These are phyloP conservation scores for Sander vitreus DNA, from an alignment of 2,113 vertebrate genomes.

Conservation along the genomic window DNA sequence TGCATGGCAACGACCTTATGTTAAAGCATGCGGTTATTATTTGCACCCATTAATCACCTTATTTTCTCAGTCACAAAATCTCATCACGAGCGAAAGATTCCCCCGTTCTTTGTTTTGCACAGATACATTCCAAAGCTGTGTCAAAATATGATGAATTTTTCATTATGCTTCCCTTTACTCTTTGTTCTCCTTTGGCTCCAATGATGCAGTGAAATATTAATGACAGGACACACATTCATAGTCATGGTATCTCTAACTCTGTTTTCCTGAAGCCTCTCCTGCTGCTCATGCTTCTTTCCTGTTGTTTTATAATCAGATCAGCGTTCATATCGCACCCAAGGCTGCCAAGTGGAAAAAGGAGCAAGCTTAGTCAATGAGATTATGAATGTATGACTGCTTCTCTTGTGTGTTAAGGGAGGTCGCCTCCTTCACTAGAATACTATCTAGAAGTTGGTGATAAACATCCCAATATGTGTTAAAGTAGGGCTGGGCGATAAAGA, in stretches of 20 bases:
- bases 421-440: constrained; percentile 31
- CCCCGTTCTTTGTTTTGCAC: constrained; percentile 56
- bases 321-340: constrained; percentile 73
- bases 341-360: constrained; percentile 76
- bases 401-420: constrained; percentile 60
- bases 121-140: constrained; percentile 66
- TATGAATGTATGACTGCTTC: constrained; percentile 74
- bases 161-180: constrained; percentile 74
- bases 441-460: constrained; percentile 42
- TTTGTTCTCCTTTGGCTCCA: constrained; percentile 74
- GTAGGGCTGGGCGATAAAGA: too few species aligned
- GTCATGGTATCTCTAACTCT: constrained; percentile 50
- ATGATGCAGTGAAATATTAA: constrained; percentile 83
- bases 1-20: neutral
- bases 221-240: constrained; percentile 72
- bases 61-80: constrained; percentile 40
- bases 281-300: constrained; percentile 69
- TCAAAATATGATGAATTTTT: constrained; percentile 81
- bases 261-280: constrained; percentile 59
- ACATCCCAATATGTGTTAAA: constrained; percentile 41
- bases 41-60: constrained; percentile 53
- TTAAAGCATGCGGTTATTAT: constrained; percentile 39
- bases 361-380: constrained; percentile 74
- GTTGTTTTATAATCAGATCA: constrained; percentile 81
- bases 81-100: constrained; percentile 15